phyloP scores from a whole-genome alignment of 2,797 vertebrate genomes.

The Neosalanx taihuensis region DNA sequence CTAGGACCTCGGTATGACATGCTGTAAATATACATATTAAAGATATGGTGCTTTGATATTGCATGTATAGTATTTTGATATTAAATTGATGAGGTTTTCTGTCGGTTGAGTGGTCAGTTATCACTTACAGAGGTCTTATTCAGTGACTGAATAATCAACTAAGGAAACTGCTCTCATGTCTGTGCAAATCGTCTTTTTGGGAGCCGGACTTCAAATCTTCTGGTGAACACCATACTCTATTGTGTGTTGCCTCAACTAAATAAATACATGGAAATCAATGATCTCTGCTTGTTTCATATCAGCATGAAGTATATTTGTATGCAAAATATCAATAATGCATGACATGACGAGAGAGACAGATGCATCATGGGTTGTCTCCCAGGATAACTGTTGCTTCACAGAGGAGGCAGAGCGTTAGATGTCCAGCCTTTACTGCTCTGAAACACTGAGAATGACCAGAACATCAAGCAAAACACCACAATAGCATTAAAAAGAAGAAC shows the following conservation, averaged over 20 bases:
- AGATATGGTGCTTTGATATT: not conserved
- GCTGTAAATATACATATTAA: slow-evolving; percentile 18
- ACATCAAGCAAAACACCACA: slow-evolving; percentile 6
- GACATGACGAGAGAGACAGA: not conserved
- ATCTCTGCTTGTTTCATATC: not conserved
- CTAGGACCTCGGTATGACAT: slow-evolving; percentile 38
- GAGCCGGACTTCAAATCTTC: slow-evolving; percentile 1
- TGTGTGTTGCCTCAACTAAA: slow-evolving; percentile 36
- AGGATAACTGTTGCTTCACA: no score
- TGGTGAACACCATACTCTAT: slow-evolving; percentile 18
- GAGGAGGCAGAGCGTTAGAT: no score
- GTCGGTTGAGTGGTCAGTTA: slow-evolving; percentile 34
- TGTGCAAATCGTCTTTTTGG: not conserved
- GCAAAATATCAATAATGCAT: not conserved
- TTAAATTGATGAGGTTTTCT: not conserved
- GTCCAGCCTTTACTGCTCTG: not conserved
- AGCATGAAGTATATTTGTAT: not conserved
- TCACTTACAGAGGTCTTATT: slow-evolving; percentile 16
- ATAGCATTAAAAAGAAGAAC: not conserved
- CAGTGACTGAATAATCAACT: not conserved
- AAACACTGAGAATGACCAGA: slow-evolving; percentile 3
- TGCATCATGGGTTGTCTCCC: no score
- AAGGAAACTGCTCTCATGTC: slow-evolving; percentile 10
- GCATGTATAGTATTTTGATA: slow-evolving; percentile 11
- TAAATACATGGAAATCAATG: slow-evolving; percentile 35